phyloP scores from a whole-genome alignment of 2,888 invertebrate species.

The Anthophora plumipes region DNA sequence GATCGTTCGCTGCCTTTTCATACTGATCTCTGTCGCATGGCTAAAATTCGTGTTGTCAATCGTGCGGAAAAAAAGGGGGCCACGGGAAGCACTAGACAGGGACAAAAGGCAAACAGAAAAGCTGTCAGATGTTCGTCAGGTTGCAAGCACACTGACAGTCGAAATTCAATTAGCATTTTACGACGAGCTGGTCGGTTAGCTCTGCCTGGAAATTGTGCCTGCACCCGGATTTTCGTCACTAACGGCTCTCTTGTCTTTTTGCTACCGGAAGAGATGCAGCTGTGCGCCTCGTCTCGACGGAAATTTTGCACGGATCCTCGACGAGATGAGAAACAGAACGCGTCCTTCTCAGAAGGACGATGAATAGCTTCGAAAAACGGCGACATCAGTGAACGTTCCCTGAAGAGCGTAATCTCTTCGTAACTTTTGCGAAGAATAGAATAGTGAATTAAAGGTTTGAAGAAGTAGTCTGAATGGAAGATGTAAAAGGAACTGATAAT shows the following conservation, averaged over 20 bases:
- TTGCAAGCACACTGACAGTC: conserved; percentile 39
- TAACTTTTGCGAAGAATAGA: not conserved
- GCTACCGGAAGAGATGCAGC: not conserved
- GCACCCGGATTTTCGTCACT: conserved; percentile 34
- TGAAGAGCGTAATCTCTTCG: no score
- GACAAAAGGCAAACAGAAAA: conserved; percentile 35
- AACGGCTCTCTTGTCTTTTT: conserved; percentile 17
- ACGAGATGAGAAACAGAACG: not conserved
- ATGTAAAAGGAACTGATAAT: not conserved
- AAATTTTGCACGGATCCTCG: not conserved
- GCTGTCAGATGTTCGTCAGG: conserved; percentile 50
- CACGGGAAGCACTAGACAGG: conserved; percentile 12
- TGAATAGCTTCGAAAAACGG: not conserved
- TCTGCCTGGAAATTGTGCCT: conserved; percentile 34
- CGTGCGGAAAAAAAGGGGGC: conserved; percentile 32
- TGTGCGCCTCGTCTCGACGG: not conserved
- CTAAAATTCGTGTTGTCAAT: conserved; percentile 28
- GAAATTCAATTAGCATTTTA: conserved; percentile 66
- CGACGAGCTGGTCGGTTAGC: conserved; percentile 27
- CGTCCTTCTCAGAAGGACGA: not conserved
- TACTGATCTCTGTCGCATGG: conserved; percentile 5
- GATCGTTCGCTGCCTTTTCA: not conserved
- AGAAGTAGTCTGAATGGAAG: not conserved
- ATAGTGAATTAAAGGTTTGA: not conserved
- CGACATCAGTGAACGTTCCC: not conserved